These are phyloP conservation scores for Tridacna gigas DNA, from an alignment of 2,888 invertebrate genomes.

Conservation along the genomic window DNA sequence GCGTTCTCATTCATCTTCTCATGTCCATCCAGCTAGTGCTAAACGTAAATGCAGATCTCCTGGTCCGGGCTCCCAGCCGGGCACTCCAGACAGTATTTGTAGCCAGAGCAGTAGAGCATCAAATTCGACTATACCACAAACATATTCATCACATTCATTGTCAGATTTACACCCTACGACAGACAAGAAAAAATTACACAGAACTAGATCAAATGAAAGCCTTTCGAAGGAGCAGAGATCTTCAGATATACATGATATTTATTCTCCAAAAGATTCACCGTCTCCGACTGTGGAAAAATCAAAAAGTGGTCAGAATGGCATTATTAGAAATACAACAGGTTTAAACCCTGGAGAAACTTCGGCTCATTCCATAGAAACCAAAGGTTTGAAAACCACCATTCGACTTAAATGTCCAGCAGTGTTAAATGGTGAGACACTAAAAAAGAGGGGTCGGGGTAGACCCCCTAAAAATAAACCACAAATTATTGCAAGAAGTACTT, in stretches of 20 bases:
- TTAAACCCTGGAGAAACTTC: conserved; percentile 57
- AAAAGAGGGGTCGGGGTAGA: conserved; percentile 62
- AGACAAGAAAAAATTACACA: conserved; percentile 35
- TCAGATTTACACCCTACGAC: conserved; percentile 1
- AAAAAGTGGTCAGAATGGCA: conserved; percentile 59
- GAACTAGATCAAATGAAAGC: conserved; percentile 52
- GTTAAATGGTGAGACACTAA: conserved; percentile 60
- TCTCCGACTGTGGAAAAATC: conserved; percentile 16
- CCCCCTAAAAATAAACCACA: conserved; percentile 61
- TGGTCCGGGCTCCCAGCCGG: conserved; percentile 51
- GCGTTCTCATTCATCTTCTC: conserved; percentile 59
- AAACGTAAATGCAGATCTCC: conserved; percentile 64
- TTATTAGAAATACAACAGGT: conserved; percentile 49
- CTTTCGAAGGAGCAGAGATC: conserved; percentile 29
- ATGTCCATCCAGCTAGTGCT: conserved; percentile 48
- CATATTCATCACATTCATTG: conserved; percentile 30
- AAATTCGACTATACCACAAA: conserved; percentile 27
- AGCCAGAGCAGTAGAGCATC: conserved; percentile 55
- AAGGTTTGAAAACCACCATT: conserved; percentile 62
- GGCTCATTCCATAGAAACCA: conserved; percentile 65
- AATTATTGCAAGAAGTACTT: conserved; percentile 36
- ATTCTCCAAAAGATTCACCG: conserved; percentile 44
- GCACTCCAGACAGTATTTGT: conserved; percentile 61
- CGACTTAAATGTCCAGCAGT: conserved; percentile 55
- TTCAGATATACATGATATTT: conserved; percentile 29